Evolutionary conservation across 2,113 vertebrate genomes (phyloP), one percentile per base, ranked within the genome.

Genomic region (Plectropomus leopardus): DNA sequence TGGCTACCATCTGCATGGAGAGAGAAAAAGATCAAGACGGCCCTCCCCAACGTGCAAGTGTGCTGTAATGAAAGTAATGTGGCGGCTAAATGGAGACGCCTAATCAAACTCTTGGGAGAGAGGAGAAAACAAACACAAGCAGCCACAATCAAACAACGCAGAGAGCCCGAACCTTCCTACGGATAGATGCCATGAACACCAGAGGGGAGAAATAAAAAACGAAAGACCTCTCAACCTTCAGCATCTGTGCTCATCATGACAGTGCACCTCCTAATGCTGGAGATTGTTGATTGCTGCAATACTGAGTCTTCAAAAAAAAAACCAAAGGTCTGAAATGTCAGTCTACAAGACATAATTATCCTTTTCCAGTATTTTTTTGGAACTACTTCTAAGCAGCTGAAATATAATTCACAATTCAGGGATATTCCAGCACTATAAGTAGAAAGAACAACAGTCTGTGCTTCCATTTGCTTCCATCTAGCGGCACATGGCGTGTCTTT

Each of bases 91-190:
- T 48, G 77, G 79, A 74, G 67, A 48, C 40, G 72, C 77, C 80
- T 85, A 91, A 90, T 88, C 87, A 88, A 90, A 80, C 85, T 92
- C 85, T 74, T 75, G 85, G 80, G 85, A 87, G 50, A 30, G 60
- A 54, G 21, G 21, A 4, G 30, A 78, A 87, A 82, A 82, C 69
- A 85, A 80, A 85, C 68, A 83, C 48, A 10, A 30, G 16, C 13
- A 59, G 19, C 34, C 42, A 74, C 44, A 63, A 82, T 84, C 73
- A 61, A 83, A 86, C 44, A 74, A 72, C n/a, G 17, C 58, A 15
- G 16, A 76, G 54, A 79, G 45, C 24, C 5, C 0, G 45, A 72
- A 42, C 14, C 45, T 44, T 74, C 23, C 57, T 54, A 50, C 70
- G 26, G 59, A 86, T 87, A n/a, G 67, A 72, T 58, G 64, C 64